phyloP scores from a whole-genome alignment of 2,797 vertebrate species.

The Gambusia yucatana region DNA sequence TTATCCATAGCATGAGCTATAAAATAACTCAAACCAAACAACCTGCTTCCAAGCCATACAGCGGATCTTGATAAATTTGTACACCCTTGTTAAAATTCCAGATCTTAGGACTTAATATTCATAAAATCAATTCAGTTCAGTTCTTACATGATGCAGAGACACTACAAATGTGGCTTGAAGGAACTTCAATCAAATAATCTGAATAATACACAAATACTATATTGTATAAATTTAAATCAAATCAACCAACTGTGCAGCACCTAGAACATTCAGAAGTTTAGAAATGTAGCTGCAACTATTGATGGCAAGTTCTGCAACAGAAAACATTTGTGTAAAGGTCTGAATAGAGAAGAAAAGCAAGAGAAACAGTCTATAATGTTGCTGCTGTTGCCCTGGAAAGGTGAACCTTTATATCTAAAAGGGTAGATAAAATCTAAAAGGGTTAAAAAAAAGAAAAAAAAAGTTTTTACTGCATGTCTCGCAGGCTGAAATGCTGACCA shows the following conservation, averaged over 20 bases:
- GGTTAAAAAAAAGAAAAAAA: too few species aligned
- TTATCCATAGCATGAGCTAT: slow-evolving; percentile 14
- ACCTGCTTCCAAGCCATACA: background rate
- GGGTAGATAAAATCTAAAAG: too few species aligned
- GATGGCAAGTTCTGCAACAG: background rate
- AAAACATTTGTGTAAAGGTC: background rate
- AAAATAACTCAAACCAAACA: background rate
- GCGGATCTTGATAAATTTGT: background rate
- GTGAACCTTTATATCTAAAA: too few species aligned
- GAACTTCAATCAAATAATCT: background rate
- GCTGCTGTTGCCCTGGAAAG: too few species aligned
- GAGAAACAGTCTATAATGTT: too few species aligned
- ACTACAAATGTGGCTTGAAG: background rate
- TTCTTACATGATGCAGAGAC: background rate
- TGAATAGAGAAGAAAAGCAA: background rate
- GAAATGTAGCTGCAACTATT: background rate
- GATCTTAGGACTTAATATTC: background rate
- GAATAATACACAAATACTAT: background rate
- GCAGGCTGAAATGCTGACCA: slow-evolving; percentile 9
- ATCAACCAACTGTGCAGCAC: background rate
- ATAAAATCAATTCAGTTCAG: background rate
- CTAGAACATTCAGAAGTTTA: background rate
- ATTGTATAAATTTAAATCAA: background rate
- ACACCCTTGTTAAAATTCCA: background rate
- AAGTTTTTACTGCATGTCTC: slow-evolving; percentile 12